These are phyloP conservation scores for Lysandra bellargus DNA, from an alignment of 2,888 invertebrate genomes.

Conservation along the genomic window DNA sequence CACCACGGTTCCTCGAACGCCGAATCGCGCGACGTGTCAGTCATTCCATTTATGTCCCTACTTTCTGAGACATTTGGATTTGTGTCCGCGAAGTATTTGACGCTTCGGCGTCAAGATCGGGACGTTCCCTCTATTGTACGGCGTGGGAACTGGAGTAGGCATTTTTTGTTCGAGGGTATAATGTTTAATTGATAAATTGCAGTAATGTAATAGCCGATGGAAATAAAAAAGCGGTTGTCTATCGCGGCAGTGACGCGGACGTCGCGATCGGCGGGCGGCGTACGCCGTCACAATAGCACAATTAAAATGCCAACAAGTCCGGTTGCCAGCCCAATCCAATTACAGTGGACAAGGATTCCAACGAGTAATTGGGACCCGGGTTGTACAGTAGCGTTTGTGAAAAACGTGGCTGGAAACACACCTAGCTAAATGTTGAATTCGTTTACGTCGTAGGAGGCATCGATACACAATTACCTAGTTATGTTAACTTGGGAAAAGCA, in stretches of 20 bases:
- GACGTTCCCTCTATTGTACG: slow-evolving; percentile 53
- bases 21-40: slow-evolving; percentile 69
- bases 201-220: neutral
- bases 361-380: slow-evolving; percentile 76
- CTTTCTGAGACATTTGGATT: slow-evolving; percentile 70
- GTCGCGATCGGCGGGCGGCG: slow-evolving; percentile 63
- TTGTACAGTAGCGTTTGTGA: slow-evolving; percentile 62
- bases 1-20: slow-evolving; percentile 62
- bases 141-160: slow-evolving; percentile 55
- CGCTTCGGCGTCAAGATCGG: slow-evolving; percentile 59
- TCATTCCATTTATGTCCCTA: slow-evolving; percentile 72
- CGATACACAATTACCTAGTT: neutral
- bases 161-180: neutral
- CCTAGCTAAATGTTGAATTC: slow-evolving; percentile 41
- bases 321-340: slow-evolving; percentile 78
- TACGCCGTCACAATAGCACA: slow-evolving; percentile 79
- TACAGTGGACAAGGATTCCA: slow-evolving; percentile 78
- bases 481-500: neutral
- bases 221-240: slow-evolving; percentile 60
- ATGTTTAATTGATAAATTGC: slow-evolving; percentile 13
- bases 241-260: slow-evolving; percentile 52
- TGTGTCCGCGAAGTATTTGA: slow-evolving; percentile 69
- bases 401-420: slow-evolving; percentile 60
- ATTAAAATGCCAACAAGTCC: slow-evolving; percentile 81
- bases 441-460: slow-evolving; percentile 25